Percentiles rank a stretch among this genome's conserved stretches.
Conservation (phyloP, 1,140 invertebrate species). For the Lanistes nyassanus region DNA sequence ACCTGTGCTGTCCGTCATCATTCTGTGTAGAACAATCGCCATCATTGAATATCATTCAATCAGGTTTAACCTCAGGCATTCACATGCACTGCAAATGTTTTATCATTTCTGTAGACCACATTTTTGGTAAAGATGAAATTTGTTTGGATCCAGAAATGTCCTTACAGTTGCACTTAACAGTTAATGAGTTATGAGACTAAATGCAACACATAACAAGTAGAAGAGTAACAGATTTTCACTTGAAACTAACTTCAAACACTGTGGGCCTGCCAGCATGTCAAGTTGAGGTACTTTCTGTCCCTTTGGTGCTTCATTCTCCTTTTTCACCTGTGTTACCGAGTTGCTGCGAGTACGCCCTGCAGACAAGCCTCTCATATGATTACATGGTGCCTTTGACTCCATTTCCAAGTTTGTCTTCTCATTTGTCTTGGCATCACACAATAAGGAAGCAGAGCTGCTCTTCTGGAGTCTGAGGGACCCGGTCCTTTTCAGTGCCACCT, state of each 20-base stretch:
- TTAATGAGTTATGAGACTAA: too few relatives aligned
- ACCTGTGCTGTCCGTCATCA: too few relatives aligned
- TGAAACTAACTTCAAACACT: conserved; percentile 15
- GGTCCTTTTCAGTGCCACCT: not conserved
- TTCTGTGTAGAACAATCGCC: too few relatives aligned
- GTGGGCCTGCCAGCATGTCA: not conserved
- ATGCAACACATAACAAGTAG: too few relatives aligned
- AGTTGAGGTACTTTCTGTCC: not conserved
- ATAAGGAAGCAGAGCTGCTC: not conserved
- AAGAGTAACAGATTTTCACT: too few relatives aligned
- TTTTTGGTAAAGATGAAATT: too few relatives aligned
- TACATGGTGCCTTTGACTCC: not conserved
- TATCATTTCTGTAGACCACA: too few relatives aligned
- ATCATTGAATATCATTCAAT: too few relatives aligned
- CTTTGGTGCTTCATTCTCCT: not conserved
- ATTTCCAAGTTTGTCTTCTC: not conserved
- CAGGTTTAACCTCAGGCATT: too few relatives aligned
- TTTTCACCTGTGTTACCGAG: not conserved
- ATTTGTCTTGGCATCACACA: not conserved
- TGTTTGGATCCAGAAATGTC: too few relatives aligned
- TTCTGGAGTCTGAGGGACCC: not conserved
- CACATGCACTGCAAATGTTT: too few relatives aligned
- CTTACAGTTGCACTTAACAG: too few relatives aligned
- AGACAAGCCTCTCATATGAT: conserved; percentile 2
- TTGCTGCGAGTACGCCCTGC: conserved; percentile 1